These are phyloP conservation scores for Camptogramma bilineatum DNA, from an alignment of 2,888 invertebrate species.

Conservation along the genomic window DNA sequence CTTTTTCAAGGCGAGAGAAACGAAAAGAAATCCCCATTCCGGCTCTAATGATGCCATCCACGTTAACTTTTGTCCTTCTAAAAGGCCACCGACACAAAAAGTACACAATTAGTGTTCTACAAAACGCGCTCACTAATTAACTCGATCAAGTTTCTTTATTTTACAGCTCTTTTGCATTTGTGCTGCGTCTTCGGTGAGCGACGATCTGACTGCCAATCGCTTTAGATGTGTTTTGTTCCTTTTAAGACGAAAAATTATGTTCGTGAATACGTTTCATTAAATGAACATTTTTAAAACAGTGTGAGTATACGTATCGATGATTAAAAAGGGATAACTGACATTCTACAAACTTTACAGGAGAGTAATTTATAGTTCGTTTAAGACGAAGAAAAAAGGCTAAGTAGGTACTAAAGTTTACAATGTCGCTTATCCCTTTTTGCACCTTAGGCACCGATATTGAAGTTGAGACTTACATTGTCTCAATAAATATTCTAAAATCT, in stretches of 20 bases:
- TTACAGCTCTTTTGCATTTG: slow-evolving; percentile 61
- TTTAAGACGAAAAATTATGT: background rate
- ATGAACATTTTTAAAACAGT: too few species aligned
- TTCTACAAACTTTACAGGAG: too few species aligned
- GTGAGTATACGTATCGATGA: too few species aligned
- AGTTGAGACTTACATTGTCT: too few species aligned
- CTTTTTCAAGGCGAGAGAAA: slow-evolving; percentile 25
- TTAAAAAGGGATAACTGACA: too few species aligned
- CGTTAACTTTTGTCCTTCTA: slow-evolving; percentile 69
- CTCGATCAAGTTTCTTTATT: slow-evolving; percentile 75
- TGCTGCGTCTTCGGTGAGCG: slow-evolving; percentile 40
- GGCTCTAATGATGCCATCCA: slow-evolving; percentile 69
- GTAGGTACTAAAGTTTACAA: too few species aligned
- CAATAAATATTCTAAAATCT: too few species aligned
- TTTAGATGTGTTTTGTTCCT: slow-evolving; percentile 5
- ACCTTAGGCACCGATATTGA: too few species aligned
- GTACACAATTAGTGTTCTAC: slow-evolving; percentile 76
- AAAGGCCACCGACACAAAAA: slow-evolving; percentile 67
- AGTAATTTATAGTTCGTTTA: too few species aligned
- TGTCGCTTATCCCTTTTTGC: too few species aligned
- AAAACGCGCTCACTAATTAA: slow-evolving; percentile 78
- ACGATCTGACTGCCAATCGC: slow-evolving; percentile 22
- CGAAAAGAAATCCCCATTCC: slow-evolving; percentile 46
- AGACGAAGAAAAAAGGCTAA: too few species aligned
- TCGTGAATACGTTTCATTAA: background rate